These are phyloP conservation scores for Anas acuta DNA, from an alignment of 2,797 vertebrate species.

Conservation along the genomic window DNA sequence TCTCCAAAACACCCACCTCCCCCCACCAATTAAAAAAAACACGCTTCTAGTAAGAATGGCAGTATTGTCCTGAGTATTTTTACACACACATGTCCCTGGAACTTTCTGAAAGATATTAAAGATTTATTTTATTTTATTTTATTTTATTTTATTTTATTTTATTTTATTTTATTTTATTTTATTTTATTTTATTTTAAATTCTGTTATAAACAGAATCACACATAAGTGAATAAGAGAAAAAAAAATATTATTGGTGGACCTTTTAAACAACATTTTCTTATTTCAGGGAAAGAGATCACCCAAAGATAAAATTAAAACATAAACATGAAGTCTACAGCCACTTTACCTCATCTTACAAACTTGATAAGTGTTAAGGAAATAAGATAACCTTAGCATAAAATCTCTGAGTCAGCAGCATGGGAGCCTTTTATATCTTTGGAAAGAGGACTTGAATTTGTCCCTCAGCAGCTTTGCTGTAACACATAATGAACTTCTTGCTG, in stretches of 20 bases:
- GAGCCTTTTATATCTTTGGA: background rate
- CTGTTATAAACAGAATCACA: background rate
- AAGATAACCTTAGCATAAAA: background rate
- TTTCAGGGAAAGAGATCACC: background rate
- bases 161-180: too few species aligned
- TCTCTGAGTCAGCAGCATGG: background rate
- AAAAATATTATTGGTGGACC: background rate
- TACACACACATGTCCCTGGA: background rate
- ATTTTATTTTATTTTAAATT: too few species aligned
- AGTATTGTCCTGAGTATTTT: background rate
- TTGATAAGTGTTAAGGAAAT: background rate
- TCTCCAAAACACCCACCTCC: background rate
- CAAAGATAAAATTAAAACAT: background rate
- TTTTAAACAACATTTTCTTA: background rate
- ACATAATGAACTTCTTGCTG: background rate
- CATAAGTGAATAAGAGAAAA: background rate
- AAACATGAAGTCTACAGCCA: background rate
- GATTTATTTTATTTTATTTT: too few species aligned
- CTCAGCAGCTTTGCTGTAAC: background rate
- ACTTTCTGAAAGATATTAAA: background rate
- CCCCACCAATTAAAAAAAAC: too few species aligned
- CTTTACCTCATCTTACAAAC: background rate
- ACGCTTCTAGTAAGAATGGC: background rate
- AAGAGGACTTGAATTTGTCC: background rate
- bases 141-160: too few species aligned